Evolutionary conservation across 2,113 vertebrate species (phyloP), one percentile per base, ranked within the genome.

Genomic region (Neodon shergylaensis): DNA sequence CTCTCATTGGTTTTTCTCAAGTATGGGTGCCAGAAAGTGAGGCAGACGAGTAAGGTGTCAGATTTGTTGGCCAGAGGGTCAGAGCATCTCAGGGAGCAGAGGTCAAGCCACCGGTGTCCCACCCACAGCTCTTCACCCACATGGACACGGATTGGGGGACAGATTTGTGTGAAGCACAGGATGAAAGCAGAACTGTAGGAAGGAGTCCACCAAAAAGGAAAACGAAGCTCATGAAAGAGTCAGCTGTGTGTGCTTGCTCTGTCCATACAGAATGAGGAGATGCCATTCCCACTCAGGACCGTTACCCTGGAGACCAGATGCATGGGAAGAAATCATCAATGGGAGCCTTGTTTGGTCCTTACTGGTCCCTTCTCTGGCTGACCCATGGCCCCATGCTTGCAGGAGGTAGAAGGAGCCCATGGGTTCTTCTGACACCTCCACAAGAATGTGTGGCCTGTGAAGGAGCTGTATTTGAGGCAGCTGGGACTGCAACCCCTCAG

Each of bases 361-460:
- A 42, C 4, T 19, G n/a, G 1, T 36, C 36, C 82, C 44, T 82
- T 89, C 21, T 36, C 49, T 21, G 52, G 44, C 39, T 84, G 83
- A 73, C 95, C 77, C 91, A 72, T 21, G 70, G 94, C 47, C 42
- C 49, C 0, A 28, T 70, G 49, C 33, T 86, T 68, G 82, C 39
- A 28, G 82, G 68, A 7, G 36, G 33, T 2, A 22, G 47, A 58
- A 76, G 9, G 49, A 22, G 81, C 33, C 90, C 77, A 1, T 2
- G 0, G 7, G 58, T 1, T 31, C 79, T 91, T 54, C 87, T 39
- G 61, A 77, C 21, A 2, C 21, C 54, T 65, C 72, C n/a, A 9
- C 19, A 7, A 39, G 44, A 54, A 88, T 1, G 3, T 58, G 3
- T 0, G 1, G 63, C 22, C 44, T 39, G 42, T 8, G 12, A 0